Evolutionary conservation across 2,888 invertebrate species (phyloP), one percentile per base, ranked within the genome.

Genomic region (Isoperla grammatica): DNA sequence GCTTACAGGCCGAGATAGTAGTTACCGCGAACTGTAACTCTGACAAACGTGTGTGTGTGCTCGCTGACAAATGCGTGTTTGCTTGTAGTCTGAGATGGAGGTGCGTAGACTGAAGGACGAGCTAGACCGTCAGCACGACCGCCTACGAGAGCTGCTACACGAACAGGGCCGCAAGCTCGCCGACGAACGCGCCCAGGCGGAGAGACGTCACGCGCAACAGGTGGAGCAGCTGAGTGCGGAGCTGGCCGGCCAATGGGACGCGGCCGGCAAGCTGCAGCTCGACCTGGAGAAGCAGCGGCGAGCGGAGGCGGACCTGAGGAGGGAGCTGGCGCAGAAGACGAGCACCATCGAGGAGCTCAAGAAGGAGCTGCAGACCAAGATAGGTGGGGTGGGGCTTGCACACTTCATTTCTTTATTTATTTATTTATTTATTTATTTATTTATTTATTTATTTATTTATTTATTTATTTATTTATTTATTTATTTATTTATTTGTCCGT

Each of bases 161-260:
- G 91, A 90, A 68, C 87, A 89, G 63, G 74, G 71, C 45, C 78
- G 70, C 29, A 69, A 70, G 56, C 68, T 70, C 11, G 64, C 67
- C 11, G 67, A 67, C 20, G 65, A 67, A 17, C 61, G 64, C 2
- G 42, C 46, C 8, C 57, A 61, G 35, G 61, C 62, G 17, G 69
- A 69, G 50, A 29, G 29, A 8, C 29, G 29, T 29, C 37, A 53
- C 17, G 64, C 67, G 62, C 85, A 84, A 63, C 84, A 85, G 69
- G 84, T 88, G 61, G 91, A 92, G 70, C 88, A 90, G 67, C 75
- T 91, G 46, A 87, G 87, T 19, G 83, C 86, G 5, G 91, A 92
- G 68, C 76, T 90, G 20, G 86, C 87, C 0, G 83, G 84, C 1
- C 90, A 91, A 71, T 89, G 90, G 81, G 91, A 92, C 68, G 82